Conservation (phyloP, 2,888 invertebrate species). For the Acanthosepion lycidas region DNA sequence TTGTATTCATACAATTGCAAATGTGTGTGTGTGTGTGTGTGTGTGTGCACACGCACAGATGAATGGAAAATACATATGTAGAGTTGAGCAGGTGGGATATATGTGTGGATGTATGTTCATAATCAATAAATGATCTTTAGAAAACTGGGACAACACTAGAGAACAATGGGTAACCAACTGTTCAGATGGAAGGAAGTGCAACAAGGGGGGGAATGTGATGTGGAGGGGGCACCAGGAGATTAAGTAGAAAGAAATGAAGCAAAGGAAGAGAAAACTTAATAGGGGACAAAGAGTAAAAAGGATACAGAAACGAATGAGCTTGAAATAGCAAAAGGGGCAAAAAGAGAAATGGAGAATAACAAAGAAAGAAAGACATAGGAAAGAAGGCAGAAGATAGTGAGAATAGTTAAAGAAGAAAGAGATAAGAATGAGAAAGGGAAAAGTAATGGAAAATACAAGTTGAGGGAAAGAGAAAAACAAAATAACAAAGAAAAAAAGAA, state of each 20-base stretch:
- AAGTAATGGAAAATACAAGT: neutral
- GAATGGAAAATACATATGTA: no score
- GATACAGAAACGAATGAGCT: neutral
- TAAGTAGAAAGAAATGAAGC: neutral
- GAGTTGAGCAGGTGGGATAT: no score
- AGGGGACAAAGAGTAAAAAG: neutral
- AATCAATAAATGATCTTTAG: slow-evolving; percentile 8
- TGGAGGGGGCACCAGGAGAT: neutral
- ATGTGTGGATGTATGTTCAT: neutral
- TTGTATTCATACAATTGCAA: no score
- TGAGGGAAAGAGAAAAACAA: neutral
- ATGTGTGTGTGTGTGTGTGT: no score
- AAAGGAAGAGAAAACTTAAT: neutral
- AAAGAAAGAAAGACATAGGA: neutral
- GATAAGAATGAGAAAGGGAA: neutral
- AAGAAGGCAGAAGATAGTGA: neutral
- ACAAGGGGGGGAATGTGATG: neutral
- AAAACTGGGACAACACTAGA: slow-evolving; percentile 33
- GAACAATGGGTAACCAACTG: slow-evolving; percentile 33
- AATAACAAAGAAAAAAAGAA: neutral
- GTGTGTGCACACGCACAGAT: neutral
- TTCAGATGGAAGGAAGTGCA: slow-evolving; percentile 6
- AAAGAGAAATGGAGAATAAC: neutral
- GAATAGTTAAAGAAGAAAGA: neutral
- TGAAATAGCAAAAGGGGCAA: neutral